Base-by-base conservation (phyloP, 2,888 invertebrate genomes). In the Stenurella melanura region DNA sequence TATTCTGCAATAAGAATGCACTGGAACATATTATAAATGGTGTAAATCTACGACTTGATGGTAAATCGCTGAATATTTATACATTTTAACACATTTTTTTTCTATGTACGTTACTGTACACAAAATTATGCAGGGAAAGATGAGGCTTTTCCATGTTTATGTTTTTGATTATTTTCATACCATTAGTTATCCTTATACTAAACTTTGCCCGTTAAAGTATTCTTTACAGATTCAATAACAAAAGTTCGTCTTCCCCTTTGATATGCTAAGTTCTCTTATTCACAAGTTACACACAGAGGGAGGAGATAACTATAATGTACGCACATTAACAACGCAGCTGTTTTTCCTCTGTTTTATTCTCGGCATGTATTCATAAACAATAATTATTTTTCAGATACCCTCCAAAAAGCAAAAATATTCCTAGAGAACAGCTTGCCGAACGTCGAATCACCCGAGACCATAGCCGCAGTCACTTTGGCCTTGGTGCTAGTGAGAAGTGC, bases 381-480 rank as follows among this genome's bases (percentile, higher is more conserved):
- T 19, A 7, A 34, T 34, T 34, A 34, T 34, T 19, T 81, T 75
- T 58, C 86, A 64, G 88, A 89, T 58, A 88, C 88, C 0, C 90
- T 92, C 0, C 90, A 90, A 78, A 92, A 91, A 82, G 90, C 93
- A 0, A 92, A 92, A 82, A 89, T 86, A 19, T 93, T 91, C 84
- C 89, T 93, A 83, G 93, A 93, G 85, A 91, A 91, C 76, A 91
- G 91, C 78, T 82, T 93, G 0, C 88, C 91, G 15, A 92, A 91
- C 75, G 87, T 93, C 11, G 91, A 92, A 4, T 92, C 92, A 34
- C 92, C 93, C 0, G 92, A 92, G 74, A 91, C 93, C 0, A 87
- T 93, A 3, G 92, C 93, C 61, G 92, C 93, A 2, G 90, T 92
- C 1, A 92, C 93, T 0, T 87, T 93, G 54, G 93, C 93, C 0